Percentiles rank a stretch among this genome's conserved stretches.
Conservation (phyloP, 2,888 invertebrate species). For the Agrochola macilenta region DNA sequence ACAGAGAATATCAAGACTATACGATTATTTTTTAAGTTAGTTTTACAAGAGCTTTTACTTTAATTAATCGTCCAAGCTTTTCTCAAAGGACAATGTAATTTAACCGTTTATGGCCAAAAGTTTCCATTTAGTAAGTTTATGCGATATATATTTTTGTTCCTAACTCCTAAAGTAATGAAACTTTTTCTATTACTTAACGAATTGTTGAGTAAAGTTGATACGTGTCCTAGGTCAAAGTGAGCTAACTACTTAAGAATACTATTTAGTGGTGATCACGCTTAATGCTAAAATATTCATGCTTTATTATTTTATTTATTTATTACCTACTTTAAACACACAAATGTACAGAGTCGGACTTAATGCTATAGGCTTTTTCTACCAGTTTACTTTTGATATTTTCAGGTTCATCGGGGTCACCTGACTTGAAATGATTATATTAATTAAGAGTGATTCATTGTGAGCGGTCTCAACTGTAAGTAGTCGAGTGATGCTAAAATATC, state of each 20-base stretch:
- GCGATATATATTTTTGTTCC: conserved; percentile 37
- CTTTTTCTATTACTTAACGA: conserved; percentile 51
- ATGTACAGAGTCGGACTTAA: neutral
- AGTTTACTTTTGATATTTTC: neutral
- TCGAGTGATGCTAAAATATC: too few species aligned
- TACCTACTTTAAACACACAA: too few species aligned
- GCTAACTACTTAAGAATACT: neutral
- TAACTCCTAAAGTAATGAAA: conserved; percentile 44
- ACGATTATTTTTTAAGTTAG: conserved; percentile 1
- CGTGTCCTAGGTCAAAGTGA: conserved; percentile 8
- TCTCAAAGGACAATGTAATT: conserved; percentile 22
- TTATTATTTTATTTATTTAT: neutral
- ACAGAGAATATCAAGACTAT: neutral
- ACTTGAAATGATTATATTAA: too few species aligned
- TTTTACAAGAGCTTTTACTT: conserved; percentile 29
- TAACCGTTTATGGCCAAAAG: conserved; percentile 45
- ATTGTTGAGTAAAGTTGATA: conserved; percentile 31
- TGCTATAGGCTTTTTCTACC: neutral
- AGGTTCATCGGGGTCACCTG: neutral
- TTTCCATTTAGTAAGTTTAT: conserved; percentile 36
- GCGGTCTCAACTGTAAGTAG: too few species aligned
- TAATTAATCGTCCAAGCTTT: conserved; percentile 37
- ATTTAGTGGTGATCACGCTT: neutral
- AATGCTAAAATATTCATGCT: neutral
- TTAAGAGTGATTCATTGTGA: too few species aligned